phyloP scores from a whole-genome alignment of 2,113 vertebrate genomes.

The Steatornis caripensis region DNA sequence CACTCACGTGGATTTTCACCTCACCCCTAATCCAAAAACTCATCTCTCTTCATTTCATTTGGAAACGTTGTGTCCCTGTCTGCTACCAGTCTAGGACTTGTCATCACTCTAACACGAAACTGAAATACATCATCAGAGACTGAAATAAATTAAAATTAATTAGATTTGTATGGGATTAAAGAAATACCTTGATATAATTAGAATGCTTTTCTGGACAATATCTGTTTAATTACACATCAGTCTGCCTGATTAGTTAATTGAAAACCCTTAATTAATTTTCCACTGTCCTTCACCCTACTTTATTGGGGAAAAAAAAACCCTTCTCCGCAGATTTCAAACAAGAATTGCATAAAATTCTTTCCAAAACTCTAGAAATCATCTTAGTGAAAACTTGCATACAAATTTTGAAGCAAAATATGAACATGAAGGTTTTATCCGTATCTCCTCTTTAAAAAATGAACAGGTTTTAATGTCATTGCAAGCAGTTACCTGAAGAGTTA shows the following conservation, averaged over 20 bases:
- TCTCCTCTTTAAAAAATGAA: background rate
- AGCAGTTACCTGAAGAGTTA: background rate
- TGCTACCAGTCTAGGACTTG: background rate
- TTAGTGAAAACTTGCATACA: background rate
- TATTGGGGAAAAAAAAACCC: background rate
- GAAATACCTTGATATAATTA: background rate
- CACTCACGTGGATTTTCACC: background rate
- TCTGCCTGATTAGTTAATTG: background rate
- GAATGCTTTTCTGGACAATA: background rate
- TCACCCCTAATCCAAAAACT: background rate
- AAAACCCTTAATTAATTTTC: conserved; percentile 6
- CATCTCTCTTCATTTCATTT: background rate
- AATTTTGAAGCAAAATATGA: background rate
- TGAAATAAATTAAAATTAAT: background rate
- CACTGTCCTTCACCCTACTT: background rate
- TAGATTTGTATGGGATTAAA: background rate
- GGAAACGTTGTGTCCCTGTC: background rate
- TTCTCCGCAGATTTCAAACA: background rate
- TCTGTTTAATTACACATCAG: background rate
- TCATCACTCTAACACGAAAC: background rate
- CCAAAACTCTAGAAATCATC: background rate
- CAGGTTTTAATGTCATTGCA: background rate
- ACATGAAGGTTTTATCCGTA: too few species aligned
- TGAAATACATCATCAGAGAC: background rate
- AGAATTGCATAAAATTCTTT: background rate